Percentiles rank a stretch among this genome's conserved stretches.
Evolutionary conservation across 2,797 vertebrate species (phyloP).

Genomic region (Phylloscopus collybita): DNA sequence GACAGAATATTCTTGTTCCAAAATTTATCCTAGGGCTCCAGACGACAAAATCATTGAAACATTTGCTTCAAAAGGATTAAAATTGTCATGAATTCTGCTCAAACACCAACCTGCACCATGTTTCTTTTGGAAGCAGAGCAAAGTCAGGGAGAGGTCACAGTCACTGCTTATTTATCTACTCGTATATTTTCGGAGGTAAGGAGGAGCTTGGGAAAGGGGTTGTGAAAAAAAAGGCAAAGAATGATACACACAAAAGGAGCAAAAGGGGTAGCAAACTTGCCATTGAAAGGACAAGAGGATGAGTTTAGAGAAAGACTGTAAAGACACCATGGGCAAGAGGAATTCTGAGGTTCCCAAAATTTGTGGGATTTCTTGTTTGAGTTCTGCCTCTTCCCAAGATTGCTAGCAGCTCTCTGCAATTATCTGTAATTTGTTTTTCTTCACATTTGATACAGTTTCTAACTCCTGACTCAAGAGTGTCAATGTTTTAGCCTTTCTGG

Average conservation of each 20-base stretch:
- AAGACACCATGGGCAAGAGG: neutral
- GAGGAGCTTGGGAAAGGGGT: neutral
- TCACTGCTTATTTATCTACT: slow-evolving; percentile 41
- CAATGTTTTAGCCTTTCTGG: neutral
- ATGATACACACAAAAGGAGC: neutral
- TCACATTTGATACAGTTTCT: neutral
- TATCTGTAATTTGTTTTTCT: neutral
- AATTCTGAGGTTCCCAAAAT: neutral
- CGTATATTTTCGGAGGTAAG: neutral
- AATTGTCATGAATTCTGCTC: neutral
- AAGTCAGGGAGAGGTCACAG: slow-evolving; percentile 50
- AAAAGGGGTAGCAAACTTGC: neutral
- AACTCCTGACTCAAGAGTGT: neutral
- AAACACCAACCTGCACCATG: neutral
- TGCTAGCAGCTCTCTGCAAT: neutral
- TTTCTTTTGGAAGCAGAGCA: neutral
- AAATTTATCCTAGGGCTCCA: slow-evolving; percentile 27
- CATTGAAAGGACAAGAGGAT: neutral
- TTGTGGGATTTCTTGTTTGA: neutral
- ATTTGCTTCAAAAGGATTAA: slow-evolving; percentile 4
- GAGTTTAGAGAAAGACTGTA: neutral
- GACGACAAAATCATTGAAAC: neutral
- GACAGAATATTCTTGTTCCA: neutral
- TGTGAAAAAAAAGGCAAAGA: neutral
- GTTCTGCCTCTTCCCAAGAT: neutral